These are phyloP conservation scores for Drosophila hamatofila DNA, from an alignment of 2,888 invertebrate species.

Conservation along the genomic window DNA sequence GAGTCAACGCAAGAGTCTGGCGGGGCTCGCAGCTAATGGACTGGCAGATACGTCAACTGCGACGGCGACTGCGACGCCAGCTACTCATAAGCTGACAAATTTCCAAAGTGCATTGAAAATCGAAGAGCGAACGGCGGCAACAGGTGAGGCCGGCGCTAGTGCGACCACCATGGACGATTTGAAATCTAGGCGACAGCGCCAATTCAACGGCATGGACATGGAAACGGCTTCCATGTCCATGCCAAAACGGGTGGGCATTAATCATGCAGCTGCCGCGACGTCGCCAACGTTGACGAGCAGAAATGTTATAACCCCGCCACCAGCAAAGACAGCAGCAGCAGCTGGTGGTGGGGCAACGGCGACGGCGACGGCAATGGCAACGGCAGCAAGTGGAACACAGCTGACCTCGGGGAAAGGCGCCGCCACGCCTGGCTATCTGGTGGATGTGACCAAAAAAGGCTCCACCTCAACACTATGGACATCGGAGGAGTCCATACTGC, in stretches of 20 bases:
- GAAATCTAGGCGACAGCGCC: constrained; percentile 82
- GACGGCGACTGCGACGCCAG: constrained; percentile 39
- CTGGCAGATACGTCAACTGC: constrained; percentile 50
- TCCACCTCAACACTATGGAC: constrained; percentile 85
- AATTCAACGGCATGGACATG: constrained; percentile 81
- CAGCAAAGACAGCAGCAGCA: constrained; percentile 33
- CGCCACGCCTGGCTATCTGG: constrained; percentile 72
- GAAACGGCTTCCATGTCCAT: constrained; percentile 76
- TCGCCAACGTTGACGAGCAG: constrained; percentile 62
- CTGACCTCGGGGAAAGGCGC: constrained; percentile 64
- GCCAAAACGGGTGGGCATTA: constrained; percentile 84
- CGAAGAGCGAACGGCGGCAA: constrained; percentile 75
- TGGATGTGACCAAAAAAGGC: constrained; percentile 85
- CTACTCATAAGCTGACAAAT: constrained; percentile 82
- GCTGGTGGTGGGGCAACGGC: too few species aligned
- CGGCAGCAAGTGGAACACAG: constrained; percentile 41
- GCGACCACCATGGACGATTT: constrained; percentile 74
- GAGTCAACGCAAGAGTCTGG: constrained; percentile 70
- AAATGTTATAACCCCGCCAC: constrained; percentile 72
- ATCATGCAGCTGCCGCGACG: constrained; percentile 76
- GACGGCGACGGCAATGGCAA: not conserved
- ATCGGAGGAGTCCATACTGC: constrained; percentile 85
- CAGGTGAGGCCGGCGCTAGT: constrained; percentile 31
- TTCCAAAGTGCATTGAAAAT: constrained; percentile 83
- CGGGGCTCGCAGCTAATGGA: constrained; percentile 57